phyloP scores from a whole-genome alignment of 2,888 invertebrate species.

The Norana najaformis region DNA sequence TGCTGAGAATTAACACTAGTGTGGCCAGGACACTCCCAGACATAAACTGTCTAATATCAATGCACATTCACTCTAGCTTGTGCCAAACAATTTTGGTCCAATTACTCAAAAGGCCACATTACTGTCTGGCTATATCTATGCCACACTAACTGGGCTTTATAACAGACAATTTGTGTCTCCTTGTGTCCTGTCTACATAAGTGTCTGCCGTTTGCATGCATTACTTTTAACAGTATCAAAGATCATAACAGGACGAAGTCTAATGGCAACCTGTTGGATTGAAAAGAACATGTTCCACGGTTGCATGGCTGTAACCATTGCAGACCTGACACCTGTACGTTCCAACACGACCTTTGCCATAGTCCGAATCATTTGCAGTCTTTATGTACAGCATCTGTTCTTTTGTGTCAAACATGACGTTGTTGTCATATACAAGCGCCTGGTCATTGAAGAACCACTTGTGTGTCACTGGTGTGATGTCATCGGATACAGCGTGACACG shows the following conservation, averaged over 20 bases:
- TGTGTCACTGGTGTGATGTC: not conserved
- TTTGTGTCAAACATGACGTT: not conserved
- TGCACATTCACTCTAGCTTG: too few species aligned
- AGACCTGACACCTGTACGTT: not conserved
- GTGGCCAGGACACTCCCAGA: too few species aligned
- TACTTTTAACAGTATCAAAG: not conserved
- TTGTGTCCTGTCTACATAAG: too few species aligned
- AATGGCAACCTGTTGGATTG: not conserved
- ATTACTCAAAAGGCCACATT: too few species aligned
- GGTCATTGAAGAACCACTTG: not conserved
- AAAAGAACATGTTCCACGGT: not conserved
- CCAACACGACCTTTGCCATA: not conserved
- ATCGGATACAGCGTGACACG: not conserved
- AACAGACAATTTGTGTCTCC: too few species aligned
- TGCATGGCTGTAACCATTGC: constrained; percentile 5
- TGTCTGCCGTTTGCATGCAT: too few species aligned
- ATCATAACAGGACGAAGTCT: not conserved
- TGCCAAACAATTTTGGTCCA: too few species aligned
- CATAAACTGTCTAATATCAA: too few species aligned
- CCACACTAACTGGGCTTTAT: too few species aligned
- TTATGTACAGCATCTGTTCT: not conserved
- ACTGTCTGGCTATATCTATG: too few species aligned
- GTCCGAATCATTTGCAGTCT: not conserved
- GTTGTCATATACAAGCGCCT: not conserved
- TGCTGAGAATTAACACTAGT: too few species aligned